A percentile compares a stretch with the other conserved stretches of the same genome.
Conservation (phyloP, 2,888 invertebrate species). For the Drosophila flavopinicola region DNA sequence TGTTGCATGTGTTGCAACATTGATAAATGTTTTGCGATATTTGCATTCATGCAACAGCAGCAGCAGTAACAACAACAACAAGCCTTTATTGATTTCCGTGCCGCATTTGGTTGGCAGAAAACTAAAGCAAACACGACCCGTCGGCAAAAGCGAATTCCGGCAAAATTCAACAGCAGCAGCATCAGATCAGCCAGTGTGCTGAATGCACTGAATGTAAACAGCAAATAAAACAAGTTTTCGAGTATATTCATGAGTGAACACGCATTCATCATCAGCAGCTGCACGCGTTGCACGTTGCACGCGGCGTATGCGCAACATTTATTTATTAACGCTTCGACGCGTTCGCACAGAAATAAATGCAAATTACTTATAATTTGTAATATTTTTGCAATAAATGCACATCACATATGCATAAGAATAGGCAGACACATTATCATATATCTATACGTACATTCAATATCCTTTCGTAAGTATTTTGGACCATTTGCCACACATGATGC, state of each 20-base stretch:
- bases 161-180: no score
- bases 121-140: conserved; percentile 23
- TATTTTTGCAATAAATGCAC: conserved; percentile 27
- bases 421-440: conserved; percentile 19
- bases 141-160: not conserved
- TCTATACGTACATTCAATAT: conserved; percentile 20
- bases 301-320: conserved; percentile 46
- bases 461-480: conserved; percentile 5
- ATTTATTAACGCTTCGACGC: conserved; percentile 47
- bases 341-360: conserved; percentile 16
- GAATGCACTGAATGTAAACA: conserved; percentile 6
- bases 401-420: conserved; percentile 18
- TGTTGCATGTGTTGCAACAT: conserved; percentile 29
- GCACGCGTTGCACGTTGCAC: conserved; percentile 5
- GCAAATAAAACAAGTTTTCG: conserved; percentile 1
- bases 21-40: conserved; percentile 49
- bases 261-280: conserved; percentile 22
- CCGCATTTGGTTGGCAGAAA: conserved; percentile 9
- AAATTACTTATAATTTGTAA: conserved; percentile 12
- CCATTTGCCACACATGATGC: conserved; percentile 38
- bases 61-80: not conserved
- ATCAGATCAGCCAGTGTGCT: not conserved
- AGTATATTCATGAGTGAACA: conserved; percentile 26
- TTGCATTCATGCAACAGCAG: conserved; percentile 53
- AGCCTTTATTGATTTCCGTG: conserved; percentile 65